Conservation (phyloP, 2,113 vertebrate genomes). For the Saiga tatarica region DNA sequence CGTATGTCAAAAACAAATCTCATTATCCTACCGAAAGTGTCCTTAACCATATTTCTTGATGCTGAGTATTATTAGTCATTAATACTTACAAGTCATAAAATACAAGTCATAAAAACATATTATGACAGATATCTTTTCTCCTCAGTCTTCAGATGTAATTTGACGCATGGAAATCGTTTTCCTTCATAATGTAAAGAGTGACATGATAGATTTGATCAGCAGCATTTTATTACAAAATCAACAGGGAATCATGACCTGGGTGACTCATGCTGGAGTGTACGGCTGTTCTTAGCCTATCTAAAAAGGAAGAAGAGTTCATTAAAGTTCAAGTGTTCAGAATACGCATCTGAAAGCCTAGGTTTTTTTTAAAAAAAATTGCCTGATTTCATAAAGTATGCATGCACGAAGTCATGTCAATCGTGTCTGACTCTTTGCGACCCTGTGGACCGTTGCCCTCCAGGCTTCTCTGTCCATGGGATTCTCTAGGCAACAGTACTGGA, state of each 20-base stretch:
- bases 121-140: constrained; percentile 39
- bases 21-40: constrained; percentile 42
- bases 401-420: background rate
- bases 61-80: background rate
- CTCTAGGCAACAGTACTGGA: background rate
- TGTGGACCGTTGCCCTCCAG: background rate
- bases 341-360: constrained; percentile 40
- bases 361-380: background rate
- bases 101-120: background rate
- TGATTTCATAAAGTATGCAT: background rate
- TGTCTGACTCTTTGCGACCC: background rate
- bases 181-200: constrained; percentile 66
- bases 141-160: constrained; percentile 61
- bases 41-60: constrained; percentile 29
- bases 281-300: constrained; percentile 63
- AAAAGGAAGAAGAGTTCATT: constrained; percentile 73
- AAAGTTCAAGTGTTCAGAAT: constrained; percentile 68
- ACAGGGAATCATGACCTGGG: constrained; percentile 75
- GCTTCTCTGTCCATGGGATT: background rate
- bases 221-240: constrained; percentile 73
- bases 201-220: constrained; percentile 71
- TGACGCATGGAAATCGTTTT: constrained; percentile 40
- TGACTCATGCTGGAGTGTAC: constrained; percentile 73
- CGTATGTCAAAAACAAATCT: background rate
- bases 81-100: background rate